Percentiles rank a stretch among this genome's conserved stretches.
phyloP scores from a whole-genome alignment of 2,113 vertebrate genomes.

The Chaetodon trifascialis region DNA sequence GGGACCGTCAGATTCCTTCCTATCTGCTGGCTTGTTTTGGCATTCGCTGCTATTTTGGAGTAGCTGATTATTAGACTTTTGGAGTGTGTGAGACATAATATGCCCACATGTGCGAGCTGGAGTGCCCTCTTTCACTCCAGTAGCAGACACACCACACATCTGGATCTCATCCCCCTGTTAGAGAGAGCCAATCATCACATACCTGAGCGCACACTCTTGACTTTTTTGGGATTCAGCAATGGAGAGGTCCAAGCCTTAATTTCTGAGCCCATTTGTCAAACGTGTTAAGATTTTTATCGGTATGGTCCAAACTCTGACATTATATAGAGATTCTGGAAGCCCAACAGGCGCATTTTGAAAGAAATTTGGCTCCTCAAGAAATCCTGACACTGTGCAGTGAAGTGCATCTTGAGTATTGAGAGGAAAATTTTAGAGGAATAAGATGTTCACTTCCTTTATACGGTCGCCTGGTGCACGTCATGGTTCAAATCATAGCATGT shows the following conservation, averaged over 20 bases:
- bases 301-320: conserved; percentile 52
- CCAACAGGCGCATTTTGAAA: conserved; percentile 42
- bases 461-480: background rate
- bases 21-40: conserved; percentile 60
- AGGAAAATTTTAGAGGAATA: conserved; percentile 18
- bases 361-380: conserved; percentile 28
- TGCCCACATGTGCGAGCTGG: conserved; percentile 37
- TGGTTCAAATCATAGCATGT: conserved; percentile 25
- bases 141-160: conserved; percentile 70
- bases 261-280: conserved; percentile 66
- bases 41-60: conserved; percentile 34
- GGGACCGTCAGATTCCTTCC: conserved; percentile 47
- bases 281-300: conserved; percentile 64
- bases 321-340: conserved; percentile 29
- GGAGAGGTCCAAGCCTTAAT: conserved; percentile 54
- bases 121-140: conserved; percentile 38
- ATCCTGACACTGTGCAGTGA: conserved; percentile 36
- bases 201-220: conserved; percentile 64
- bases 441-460: conserved; percentile 26
- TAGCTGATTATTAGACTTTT: conserved; percentile 44
- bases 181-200: conserved; percentile 61
- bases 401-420: conserved; percentile 26
- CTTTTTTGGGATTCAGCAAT: conserved; percentile 44
- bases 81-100: conserved; percentile 28
- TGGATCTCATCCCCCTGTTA: conserved; percentile 71